Conservation (phyloP, 1,140 invertebrate species). For the Euura saliciscinereae region DNA sequence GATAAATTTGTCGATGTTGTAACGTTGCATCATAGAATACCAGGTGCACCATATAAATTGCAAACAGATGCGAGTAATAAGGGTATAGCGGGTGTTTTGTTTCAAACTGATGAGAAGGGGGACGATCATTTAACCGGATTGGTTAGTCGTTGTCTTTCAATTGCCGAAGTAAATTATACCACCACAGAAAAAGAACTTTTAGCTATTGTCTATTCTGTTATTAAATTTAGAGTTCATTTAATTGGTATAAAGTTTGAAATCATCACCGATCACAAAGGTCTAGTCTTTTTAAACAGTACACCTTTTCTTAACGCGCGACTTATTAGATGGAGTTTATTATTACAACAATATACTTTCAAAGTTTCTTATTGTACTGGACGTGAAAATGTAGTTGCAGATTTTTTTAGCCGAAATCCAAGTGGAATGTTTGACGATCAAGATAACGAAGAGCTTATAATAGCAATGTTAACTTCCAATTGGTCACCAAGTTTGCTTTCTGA, state of each 20-base stretch:
- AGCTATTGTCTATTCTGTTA: constrained; percentile 15
- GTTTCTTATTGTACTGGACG: constrained; percentile 6
- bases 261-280: constrained; percentile 8
- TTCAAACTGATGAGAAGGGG: not conserved
- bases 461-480: not conserved
- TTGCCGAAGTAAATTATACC: constrained; percentile 8
- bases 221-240: constrained; percentile 10
- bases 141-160: constrained; percentile 10
- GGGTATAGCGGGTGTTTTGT: not conserved
- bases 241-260: constrained; percentile 11
- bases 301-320: not conserved
- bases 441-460: not conserved
- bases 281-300: constrained; percentile 10
- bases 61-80: constrained; percentile 2
- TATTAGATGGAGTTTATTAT: constrained; percentile 7
- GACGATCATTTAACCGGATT: not conserved
- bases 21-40: too few relatives aligned
- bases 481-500: not conserved
- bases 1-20: too few relatives aligned
- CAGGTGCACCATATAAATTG: not conserved
- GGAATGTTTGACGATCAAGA: not conserved
- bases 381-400: constrained; percentile 8
- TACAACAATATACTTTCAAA: constrained; percentile 12
- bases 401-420: constrained; percentile 2
- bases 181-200: constrained; percentile 18